Evolutionary conservation across 2,888 invertebrate species (phyloP).

Genomic region (Eretmocerus hayati): DNA sequence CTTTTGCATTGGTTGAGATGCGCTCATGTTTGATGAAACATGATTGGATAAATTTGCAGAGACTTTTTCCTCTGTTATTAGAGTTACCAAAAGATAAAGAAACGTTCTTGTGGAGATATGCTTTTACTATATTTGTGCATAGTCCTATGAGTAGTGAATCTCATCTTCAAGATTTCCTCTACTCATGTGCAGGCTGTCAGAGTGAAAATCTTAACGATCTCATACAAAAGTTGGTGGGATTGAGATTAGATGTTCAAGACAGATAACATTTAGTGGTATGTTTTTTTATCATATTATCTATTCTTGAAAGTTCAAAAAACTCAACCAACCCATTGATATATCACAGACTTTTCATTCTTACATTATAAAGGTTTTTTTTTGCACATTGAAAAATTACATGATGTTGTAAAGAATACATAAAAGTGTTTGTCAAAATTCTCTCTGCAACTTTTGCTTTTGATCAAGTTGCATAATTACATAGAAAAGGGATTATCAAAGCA

Average conservation of each 20-base stretch:
- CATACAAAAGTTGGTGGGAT: constrained; percentile 8
- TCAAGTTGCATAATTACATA: too few relatives aligned
- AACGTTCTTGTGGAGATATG: constrained; percentile 23
- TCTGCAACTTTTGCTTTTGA: too few relatives aligned
- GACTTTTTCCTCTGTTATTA: constrained; percentile 20
- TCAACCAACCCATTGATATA: background rate
- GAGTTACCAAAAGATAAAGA: constrained; percentile 16
- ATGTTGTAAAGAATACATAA: too few relatives aligned
- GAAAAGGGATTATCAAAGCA: too few relatives aligned
- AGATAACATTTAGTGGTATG: background rate
- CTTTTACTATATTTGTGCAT: constrained; percentile 19
- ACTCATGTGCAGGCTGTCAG: constrained; percentile 14
- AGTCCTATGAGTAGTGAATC: constrained; percentile 16
- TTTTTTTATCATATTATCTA: background rate
- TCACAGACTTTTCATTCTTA: too few relatives aligned
- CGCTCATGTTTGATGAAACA: constrained; percentile 20
- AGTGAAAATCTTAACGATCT: constrained; percentile 10
- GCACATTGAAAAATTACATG: too few relatives aligned
- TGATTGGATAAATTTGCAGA: constrained; percentile 23
- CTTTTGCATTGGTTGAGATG: constrained; percentile 19
- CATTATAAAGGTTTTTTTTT: too few relatives aligned
- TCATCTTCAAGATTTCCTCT: constrained; percentile 18
- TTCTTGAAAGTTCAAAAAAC: background rate
- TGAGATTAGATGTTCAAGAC: constrained; percentile 3
- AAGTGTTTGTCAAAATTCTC: too few relatives aligned